These are phyloP conservation scores for Lepidocyrtoides sp. DNA, from an alignment of 2,888 invertebrate species.

Conservation along the genomic window DNA sequence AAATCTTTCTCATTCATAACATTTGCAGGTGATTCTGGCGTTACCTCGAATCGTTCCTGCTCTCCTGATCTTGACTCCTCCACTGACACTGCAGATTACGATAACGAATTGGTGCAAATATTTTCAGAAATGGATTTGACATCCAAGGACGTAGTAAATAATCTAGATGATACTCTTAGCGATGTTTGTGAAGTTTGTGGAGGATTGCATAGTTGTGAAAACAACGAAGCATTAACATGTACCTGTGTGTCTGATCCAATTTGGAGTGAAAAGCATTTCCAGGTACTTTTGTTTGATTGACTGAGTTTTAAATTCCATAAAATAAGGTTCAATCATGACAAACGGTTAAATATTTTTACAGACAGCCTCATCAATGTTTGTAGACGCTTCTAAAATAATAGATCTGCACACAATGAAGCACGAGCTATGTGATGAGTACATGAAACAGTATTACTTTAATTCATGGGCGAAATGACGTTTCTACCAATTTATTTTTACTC, in stretches of 20 bases:
- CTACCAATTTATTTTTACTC: no score
- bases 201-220: neutral
- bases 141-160: neutral
- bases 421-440: slow-evolving; percentile 23
- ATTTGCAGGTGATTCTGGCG: slow-evolving; percentile 10
- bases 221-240: slow-evolving; percentile 9
- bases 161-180: slow-evolving; percentile 32
- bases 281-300: neutral
- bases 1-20: no score
- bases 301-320: no score
- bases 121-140: slow-evolving; percentile 40
- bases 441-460: slow-evolving; percentile 17
- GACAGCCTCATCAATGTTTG: slow-evolving; percentile 43
- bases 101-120: slow-evolving; percentile 41
- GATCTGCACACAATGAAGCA: slow-evolving; percentile 21
- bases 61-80: neutral
- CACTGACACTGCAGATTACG: neutral
- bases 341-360: neutral
- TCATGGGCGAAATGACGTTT: neutral
- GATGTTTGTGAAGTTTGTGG: slow-evolving; percentile 64
- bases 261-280: slow-evolving; percentile 11
- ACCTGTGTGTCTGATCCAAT: slow-evolving; percentile 40
- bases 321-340: neutral
- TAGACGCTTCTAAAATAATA: slow-evolving; percentile 32
- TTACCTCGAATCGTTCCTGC: neutral